Percentiles rank a stretch among this genome's conserved stretches.
Conservation (phyloP, 2,888 invertebrate species). For the Hesperia comma region DNA sequence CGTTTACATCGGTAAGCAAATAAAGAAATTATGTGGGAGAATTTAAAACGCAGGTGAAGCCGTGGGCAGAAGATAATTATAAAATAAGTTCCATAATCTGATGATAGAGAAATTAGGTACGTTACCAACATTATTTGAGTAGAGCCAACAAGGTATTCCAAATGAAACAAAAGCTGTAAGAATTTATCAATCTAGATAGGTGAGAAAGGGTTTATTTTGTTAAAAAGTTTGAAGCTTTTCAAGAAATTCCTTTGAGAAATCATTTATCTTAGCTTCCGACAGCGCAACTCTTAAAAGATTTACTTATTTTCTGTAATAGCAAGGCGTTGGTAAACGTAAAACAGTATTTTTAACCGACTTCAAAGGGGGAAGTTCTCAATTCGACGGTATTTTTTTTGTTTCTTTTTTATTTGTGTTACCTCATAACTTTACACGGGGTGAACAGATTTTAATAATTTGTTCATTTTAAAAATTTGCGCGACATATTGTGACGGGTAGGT, state of each 20-base stretch:
- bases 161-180: constrained; percentile 1
- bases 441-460: no score
- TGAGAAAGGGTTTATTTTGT: constrained; percentile 13
- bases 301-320: not conserved
- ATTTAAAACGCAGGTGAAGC: no score
- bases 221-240: constrained; percentile 3
- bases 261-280: constrained; percentile 4
- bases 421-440: no score
- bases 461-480: no score
- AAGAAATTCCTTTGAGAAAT: constrained; percentile 7
- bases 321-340: not conserved
- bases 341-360: no score
- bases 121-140: not conserved
- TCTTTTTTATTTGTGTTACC: no score
- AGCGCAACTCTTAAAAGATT: constrained; percentile 6
- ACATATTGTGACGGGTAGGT: no score
- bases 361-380: no score
- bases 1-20: no score
- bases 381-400: no score
- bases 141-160: not conserved
- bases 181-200: constrained; percentile 15
- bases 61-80: no score
- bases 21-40: no score
- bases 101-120: not conserved
- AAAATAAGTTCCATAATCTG: not conserved